Percentiles rank a stretch among this genome's conserved stretches.
Conservation (phyloP, 2,888 invertebrate species). For the Sarcophaga caerulescens region DNA sequence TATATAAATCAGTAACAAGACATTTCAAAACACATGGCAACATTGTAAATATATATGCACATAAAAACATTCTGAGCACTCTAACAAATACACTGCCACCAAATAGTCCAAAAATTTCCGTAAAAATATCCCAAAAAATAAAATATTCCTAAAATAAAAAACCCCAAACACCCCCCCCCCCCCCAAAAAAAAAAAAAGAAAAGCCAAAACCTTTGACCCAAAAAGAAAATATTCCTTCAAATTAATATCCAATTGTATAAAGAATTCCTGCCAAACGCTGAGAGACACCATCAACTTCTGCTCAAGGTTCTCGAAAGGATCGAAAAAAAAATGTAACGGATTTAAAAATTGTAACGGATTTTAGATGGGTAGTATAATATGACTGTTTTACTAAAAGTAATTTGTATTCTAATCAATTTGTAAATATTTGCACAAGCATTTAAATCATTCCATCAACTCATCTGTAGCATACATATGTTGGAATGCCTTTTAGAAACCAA, state of each 20-base stretch:
- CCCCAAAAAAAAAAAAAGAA: background rate
- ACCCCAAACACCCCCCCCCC: background rate
- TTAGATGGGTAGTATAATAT: slow-evolving; percentile 76
- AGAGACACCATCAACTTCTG: slow-evolving; percentile 38
- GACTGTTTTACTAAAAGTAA: slow-evolving; percentile 62
- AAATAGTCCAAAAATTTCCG: slow-evolving; percentile 8
- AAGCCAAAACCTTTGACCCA: too few relatives aligned
- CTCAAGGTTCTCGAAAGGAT: slow-evolving; percentile 38
- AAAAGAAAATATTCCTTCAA: slow-evolving; percentile 7
- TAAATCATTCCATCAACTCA: slow-evolving; percentile 45
- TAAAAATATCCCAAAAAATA: background rate
- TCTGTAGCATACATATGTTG: slow-evolving; percentile 32
- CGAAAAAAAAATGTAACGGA: slow-evolving; percentile 51
- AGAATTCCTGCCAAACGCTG: slow-evolving; percentile 50
- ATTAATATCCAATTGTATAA: slow-evolving; percentile 56
- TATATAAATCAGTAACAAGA: background rate
- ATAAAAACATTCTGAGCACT: slow-evolving; percentile 41
- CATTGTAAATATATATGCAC: slow-evolving; percentile 75
- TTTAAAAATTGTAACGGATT: slow-evolving; percentile 42
- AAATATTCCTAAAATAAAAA: background rate
- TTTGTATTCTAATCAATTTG: slow-evolving; percentile 60
- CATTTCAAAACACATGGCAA: slow-evolving; percentile 49
- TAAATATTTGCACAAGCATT: slow-evolving; percentile 39
- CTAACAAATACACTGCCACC: slow-evolving; percentile 42
- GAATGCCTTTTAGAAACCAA: too few relatives aligned